A percentile compares a stretch with the other conserved stretches of the same genome.
Conservation (phyloP, 1,140 invertebrate species). For the Drosophila obscura region DNA sequence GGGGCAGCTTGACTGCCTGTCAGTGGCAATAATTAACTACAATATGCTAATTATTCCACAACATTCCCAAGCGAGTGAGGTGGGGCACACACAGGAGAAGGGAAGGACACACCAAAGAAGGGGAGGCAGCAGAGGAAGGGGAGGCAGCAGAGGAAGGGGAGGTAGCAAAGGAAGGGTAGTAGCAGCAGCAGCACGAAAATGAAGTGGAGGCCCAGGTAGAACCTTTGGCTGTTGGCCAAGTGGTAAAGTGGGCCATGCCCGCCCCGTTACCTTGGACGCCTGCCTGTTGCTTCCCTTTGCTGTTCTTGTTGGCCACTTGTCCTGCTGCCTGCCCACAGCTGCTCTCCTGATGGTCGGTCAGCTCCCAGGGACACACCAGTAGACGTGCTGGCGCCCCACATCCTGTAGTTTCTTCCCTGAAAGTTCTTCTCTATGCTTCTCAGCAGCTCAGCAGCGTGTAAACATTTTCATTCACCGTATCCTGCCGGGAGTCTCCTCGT, state of each 20-base stretch:
- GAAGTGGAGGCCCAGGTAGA: not conserved
- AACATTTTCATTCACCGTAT: slow-evolving; percentile 70
- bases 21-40: slow-evolving; percentile 43
- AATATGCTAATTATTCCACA: slow-evolving; percentile 35
- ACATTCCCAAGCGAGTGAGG: not conserved
- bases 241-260: slow-evolving; percentile 12
- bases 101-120: not conserved
- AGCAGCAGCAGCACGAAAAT: not conserved
- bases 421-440: slow-evolving; percentile 21
- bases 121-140: too few species aligned
- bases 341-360: slow-evolving; percentile 59
- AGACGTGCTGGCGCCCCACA: slow-evolving; percentile 62
- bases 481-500: slow-evolving; percentile 20
- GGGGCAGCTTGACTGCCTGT: not conserved
- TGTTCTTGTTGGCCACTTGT: slow-evolving; percentile 7
- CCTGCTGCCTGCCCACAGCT: slow-evolving; percentile 2
- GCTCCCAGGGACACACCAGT: slow-evolving; percentile 33
- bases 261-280: slow-evolving; percentile 13
- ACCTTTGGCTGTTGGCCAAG: slow-evolving; percentile 34
- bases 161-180: not conserved
- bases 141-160: not conserved
- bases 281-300: slow-evolving; percentile 36
- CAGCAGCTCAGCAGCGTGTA: slow-evolving; percentile 68
- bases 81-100: not conserved
- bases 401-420: slow-evolving; percentile 5